A percentile compares a stretch with the other conserved stretches of the same genome.
Conservation (phyloP, 2,113 vertebrate species). For the Syngnathus typhle region DNA sequence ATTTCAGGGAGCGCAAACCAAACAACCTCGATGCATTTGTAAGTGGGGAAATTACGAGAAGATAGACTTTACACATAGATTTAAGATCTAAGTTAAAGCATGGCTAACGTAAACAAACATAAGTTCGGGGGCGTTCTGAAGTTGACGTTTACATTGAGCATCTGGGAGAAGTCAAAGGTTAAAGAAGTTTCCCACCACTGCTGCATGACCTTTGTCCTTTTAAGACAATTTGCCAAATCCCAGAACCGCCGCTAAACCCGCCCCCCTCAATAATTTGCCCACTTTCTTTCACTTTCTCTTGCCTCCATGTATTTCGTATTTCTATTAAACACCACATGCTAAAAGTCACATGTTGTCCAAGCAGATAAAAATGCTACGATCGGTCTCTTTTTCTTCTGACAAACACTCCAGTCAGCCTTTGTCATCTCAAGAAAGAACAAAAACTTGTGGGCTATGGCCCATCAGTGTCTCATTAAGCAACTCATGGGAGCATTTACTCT, state of each 20-base stretch:
- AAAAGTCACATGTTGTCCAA: not conserved
- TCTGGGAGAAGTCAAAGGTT: constrained; percentile 63
- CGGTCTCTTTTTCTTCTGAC: not conserved
- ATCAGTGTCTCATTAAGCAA: constrained; percentile 22
- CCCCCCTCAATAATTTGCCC: not conserved
- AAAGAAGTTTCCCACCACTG: constrained; percentile 68
- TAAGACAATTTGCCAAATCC: constrained; percentile 38
- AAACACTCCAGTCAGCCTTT: not conserved
- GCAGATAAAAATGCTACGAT: not conserved
- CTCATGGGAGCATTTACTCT: constrained; percentile 16
- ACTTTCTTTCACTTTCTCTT: constrained; percentile 19
- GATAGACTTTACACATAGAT: no score
- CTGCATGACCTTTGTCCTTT: constrained; percentile 52
- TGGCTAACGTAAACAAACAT: constrained; percentile 10
- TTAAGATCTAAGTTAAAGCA: constrained; percentile 22
- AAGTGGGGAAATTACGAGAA: not conserved
- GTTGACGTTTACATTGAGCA: constrained; percentile 62
- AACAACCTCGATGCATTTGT: not conserved
- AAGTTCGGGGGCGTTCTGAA: constrained; percentile 51
- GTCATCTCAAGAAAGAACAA: constrained; percentile 5
- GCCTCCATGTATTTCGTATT: not conserved
- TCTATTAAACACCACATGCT: not conserved
- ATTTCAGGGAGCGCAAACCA: not conserved
- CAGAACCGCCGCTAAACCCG: constrained; percentile 30
- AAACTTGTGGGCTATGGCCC: constrained; percentile 12